These are phyloP conservation scores for Spatulosminthurus flaviceps DNA, from an alignment of 2,888 invertebrate species.

Conservation along the genomic window DNA sequence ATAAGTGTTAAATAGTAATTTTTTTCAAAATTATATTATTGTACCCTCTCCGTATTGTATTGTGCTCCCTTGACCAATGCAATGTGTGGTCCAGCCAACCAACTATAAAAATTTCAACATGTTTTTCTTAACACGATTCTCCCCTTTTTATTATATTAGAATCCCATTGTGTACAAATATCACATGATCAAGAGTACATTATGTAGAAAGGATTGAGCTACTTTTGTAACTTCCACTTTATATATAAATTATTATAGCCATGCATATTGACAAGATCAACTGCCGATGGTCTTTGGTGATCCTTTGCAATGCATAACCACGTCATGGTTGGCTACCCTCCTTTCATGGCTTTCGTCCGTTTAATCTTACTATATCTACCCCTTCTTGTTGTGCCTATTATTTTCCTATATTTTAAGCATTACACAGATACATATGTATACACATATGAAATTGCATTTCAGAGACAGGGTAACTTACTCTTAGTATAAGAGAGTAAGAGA, in stretches of 20 bases:
- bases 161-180: background rate
- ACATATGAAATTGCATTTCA: too few relatives aligned
- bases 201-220: background rate
- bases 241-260: background rate
- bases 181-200: background rate
- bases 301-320: background rate
- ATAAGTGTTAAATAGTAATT: slow-evolving; percentile 35
- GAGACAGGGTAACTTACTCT: too few relatives aligned
- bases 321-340: slow-evolving; percentile 5
- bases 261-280: background rate
- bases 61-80: slow-evolving; percentile 10
- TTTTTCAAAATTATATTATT: background rate
- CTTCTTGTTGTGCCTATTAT: background rate
- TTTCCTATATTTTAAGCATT: too few relatives aligned
- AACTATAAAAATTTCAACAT: slow-evolving; percentile 31
- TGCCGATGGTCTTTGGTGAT: background rate
- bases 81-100: slow-evolving; percentile 41
- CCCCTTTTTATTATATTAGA: background rate
- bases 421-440: too few relatives aligned
- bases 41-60: background rate
- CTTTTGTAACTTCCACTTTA: background rate
- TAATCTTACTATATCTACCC: background rate
- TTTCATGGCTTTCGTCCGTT: background rate
- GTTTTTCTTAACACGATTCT: slow-evolving; percentile 40
- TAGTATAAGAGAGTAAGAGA: too few relatives aligned